A percentile compares a stretch with the other conserved stretches of the same genome.
Evolutionary conservation across 2,113 vertebrate genomes (phyloP).

Genomic region (Casuarius casuarius): DNA sequence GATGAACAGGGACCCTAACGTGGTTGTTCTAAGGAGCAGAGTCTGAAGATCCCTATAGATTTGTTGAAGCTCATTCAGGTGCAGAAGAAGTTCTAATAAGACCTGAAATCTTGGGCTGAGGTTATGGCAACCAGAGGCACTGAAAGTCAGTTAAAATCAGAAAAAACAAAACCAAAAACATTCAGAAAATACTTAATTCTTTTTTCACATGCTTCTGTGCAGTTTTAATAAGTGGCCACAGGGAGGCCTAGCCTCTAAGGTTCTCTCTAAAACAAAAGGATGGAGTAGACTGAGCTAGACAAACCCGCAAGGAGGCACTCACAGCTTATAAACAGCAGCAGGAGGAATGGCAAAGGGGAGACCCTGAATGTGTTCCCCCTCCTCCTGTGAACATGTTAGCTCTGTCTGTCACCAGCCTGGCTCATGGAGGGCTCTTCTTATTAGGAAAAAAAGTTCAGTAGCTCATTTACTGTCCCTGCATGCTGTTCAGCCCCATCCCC

Average conservation of each 20-base stretch:
- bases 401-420: accelerated
- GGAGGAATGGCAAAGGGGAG: too few relatives aligned
- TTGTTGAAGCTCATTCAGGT: neutral
- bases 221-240: neutral
- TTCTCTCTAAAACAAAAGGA: accelerated
- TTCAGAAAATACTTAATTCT: neutral
- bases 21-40: neutral
- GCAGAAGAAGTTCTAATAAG: accelerated
- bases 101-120: neutral
- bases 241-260: neutral
- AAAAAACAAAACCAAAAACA: accelerated
- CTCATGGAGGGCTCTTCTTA: too few relatives aligned
- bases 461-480: neutral
- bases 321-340: neutral
- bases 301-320: neutral
- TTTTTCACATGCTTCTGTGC: neutral
- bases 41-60: neutral
- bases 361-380: neutral
- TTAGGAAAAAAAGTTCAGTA: accelerated
- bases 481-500: accelerated
- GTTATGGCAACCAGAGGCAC: neutral
- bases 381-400: accelerated
- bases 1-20: accelerated
- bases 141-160: neutral
- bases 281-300: accelerated